Evolutionary conservation across 2,113 vertebrate genomes (phyloP), one percentile per base, ranked within the genome.

Genomic region (Tauraco erythrolophus): DNA sequence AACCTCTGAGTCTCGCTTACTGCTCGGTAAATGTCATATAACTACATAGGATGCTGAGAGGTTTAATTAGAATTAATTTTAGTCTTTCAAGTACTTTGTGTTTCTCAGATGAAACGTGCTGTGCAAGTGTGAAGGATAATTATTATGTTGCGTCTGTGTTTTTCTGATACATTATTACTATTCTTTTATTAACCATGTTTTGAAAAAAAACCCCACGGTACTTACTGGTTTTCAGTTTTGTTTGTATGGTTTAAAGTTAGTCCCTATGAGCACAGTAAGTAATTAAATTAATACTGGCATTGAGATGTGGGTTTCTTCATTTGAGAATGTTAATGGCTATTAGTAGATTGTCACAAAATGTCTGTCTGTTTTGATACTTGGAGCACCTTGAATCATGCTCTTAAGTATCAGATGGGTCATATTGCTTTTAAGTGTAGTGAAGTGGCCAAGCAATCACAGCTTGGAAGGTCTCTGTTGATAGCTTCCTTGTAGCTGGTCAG

Each of bases 41-140:
- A 81, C 75, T 92, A 60, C 69, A 69, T 25, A 84, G 89, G 94
- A 89, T 94, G 50, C 89, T 95, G 84, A 41, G 45, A 92, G 91
- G 69, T 84, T 95, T 97, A 97, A 96, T 97, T 97, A 95, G 81
- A 95, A 95, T 96, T 97, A 96, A 97, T 96, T 96, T 95, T 64
- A 91, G 89, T 75, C 89, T 96, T 97, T 96, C 91, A 95, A 94
- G 86, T 94, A 61, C 86, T 65, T 66, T 76, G 83, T 71, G 65
- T 95, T 97, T 84, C 80, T 95, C 69, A 91, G 95, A 82, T 89
- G 94, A 97, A 96, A 95, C 60, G 53, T 84, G 91, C 95, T 95
- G 68, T 94, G 94, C 86, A 87, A 94, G 80, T 89, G 96, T 28
- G 45, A 84, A 76, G 74, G 80, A 58, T 97, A 97, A 97, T 97